phyloP scores from a whole-genome alignment of 2,888 invertebrate species.

The Azorinus chamasolen region DNA sequence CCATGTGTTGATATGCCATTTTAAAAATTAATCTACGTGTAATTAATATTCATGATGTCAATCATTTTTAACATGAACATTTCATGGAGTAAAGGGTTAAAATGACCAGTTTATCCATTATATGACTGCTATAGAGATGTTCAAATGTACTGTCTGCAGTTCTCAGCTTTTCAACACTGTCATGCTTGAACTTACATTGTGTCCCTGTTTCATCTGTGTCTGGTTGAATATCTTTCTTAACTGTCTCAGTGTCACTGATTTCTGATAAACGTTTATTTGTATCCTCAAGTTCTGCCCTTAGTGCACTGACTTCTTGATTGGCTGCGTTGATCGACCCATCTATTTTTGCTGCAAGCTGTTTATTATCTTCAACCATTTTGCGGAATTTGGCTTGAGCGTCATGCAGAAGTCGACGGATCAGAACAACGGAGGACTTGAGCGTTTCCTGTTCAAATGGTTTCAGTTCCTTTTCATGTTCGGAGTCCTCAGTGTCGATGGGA shows the following conservation, averaged over 20 bases:
- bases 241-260: constrained; percentile 60
- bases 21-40: too few relatives aligned
- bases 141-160: too few relatives aligned
- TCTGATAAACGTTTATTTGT: constrained; percentile 87
- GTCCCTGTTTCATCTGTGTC: constrained; percentile 30
- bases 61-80: too few relatives aligned
- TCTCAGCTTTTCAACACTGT: too few relatives aligned
- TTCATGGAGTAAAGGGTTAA: too few relatives aligned
- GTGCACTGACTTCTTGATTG: constrained; percentile 88
- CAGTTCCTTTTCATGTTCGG: constrained; percentile 73
- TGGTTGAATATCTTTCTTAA: constrained; percentile 38
- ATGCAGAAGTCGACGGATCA: constrained; percentile 94
- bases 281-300: constrained; percentile 88
- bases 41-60: too few relatives aligned
- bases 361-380: constrained; percentile 96
- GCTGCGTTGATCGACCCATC: constrained; percentile 83
- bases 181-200: constrained; percentile 54
- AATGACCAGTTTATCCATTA: too few relatives aligned
- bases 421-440: constrained; percentile 93
- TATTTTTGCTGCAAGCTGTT: constrained; percentile 87
- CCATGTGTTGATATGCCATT: too few relatives aligned
- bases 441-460: constrained; percentile 87
- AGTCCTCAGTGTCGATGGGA: constrained; percentile 34
- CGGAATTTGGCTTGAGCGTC: constrained; percentile 94
- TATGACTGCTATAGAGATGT: too few relatives aligned